A percentile compares a stretch with the other conserved stretches of the same genome.
These are phyloP conservation scores for Perca schrenkii DNA, from an alignment of 2,113 vertebrate species.

Conservation along the genomic window DNA sequence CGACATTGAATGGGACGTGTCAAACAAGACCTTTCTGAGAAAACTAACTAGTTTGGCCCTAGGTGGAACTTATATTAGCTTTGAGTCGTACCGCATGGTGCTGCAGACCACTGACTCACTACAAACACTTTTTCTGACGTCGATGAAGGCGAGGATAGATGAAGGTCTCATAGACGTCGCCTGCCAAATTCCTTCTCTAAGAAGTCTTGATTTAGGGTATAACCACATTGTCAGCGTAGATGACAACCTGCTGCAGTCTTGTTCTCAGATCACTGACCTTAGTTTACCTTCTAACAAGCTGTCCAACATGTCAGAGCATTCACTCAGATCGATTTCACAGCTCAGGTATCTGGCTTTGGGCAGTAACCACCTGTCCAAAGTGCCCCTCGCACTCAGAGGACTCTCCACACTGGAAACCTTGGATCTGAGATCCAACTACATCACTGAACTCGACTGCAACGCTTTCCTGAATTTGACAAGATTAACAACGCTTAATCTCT, in stretches of 20 bases:
- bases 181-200: conserved; percentile 68
- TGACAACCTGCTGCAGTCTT: conserved; percentile 36
- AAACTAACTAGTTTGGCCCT: too few species aligned
- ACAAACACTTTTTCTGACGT: too few species aligned
- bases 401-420: conserved; percentile 59
- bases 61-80: too few species aligned
- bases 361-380: not conserved
- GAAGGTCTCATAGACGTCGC: conserved; percentile 60
- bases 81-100: too few species aligned
- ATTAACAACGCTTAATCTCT: conserved; percentile 57
- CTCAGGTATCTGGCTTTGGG: not conserved
- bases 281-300: conserved; percentile 49
- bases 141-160: too few species aligned
- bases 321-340: conserved; percentile 40
- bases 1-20: too few species aligned
- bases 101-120: too few species aligned
- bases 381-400: conserved; percentile 35
- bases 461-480: conserved; percentile 64
- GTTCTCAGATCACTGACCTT: conserved; percentile 53
- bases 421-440: conserved; percentile 69
- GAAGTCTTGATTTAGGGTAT: conserved; percentile 39
- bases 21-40: too few species aligned
- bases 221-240: conserved; percentile 29
- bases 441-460: conserved; percentile 41
- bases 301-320: not conserved